These are phyloP conservation scores for Oreochromis aureus DNA, from an alignment of 2,113 vertebrate genomes.

Conservation along the genomic window DNA sequence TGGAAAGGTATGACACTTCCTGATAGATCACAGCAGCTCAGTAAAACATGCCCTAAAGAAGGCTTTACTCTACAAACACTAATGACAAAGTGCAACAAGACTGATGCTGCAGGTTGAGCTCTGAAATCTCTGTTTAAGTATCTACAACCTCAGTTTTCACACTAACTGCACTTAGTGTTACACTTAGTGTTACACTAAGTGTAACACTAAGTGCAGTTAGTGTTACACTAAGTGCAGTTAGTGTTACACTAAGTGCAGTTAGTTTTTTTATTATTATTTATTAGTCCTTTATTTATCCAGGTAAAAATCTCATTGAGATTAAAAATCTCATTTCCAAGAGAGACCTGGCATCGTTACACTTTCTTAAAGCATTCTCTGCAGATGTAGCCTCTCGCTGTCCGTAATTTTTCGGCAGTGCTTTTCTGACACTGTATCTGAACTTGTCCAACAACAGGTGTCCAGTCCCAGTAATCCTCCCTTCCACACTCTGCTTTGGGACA, in stretches of 20 bases:
- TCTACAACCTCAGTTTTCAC: not conserved
- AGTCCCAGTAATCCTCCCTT: not conserved
- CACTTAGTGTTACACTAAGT: too few relatives aligned
- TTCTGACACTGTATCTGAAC: not conserved
- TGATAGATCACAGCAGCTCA: not conserved
- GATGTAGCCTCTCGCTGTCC: not conserved
- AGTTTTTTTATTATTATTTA: too few relatives aligned
- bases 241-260: too few relatives aligned
- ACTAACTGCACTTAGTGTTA: not conserved
- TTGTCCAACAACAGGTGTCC: constrained; percentile 1
- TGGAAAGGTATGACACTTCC: not conserved
- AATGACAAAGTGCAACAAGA: not conserved
- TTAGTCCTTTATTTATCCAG: too few relatives aligned
- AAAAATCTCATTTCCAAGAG: too few relatives aligned
- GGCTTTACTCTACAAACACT: not conserved
- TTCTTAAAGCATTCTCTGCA: not conserved
- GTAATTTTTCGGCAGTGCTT: not conserved
- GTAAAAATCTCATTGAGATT: too few relatives aligned
- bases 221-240: not conserved
- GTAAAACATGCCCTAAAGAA: not conserved
- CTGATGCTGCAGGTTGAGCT: not conserved
- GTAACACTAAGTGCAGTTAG: not conserved
- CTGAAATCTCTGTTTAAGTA: not conserved
- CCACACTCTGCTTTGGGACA: not conserved
- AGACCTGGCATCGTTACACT: not conserved